Conservation (phyloP, 2,888 invertebrate species). For the Drosophila niveifrons region DNA sequence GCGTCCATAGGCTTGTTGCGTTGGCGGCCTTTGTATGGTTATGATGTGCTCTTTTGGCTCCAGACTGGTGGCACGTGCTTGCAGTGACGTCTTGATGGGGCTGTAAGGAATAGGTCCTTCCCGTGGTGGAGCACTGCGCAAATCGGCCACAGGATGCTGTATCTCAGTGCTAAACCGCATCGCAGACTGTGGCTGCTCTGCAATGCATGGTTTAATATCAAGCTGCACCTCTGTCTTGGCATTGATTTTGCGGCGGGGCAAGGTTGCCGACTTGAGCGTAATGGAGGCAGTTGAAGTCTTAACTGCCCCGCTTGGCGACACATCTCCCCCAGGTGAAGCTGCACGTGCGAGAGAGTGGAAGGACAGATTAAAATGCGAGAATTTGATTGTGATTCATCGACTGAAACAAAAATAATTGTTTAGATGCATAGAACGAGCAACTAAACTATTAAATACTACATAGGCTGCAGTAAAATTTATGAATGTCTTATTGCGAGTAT, state of each 20-base stretch:
- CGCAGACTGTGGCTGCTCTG: constrained; percentile 77
- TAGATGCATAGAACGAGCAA: constrained; percentile 33
- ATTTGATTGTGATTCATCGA: neutral
- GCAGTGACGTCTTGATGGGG: constrained; percentile 79
- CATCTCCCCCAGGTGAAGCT: constrained; percentile 78
- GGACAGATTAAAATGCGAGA: neutral
- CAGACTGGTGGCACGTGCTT: constrained; percentile 87
- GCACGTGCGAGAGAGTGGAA: neutral
- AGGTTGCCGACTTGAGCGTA: constrained; percentile 89
- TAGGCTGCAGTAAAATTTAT: neutral
- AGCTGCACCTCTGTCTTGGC: constrained; percentile 89
- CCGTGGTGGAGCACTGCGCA: constrained; percentile 85
- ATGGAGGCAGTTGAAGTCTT: constrained; percentile 89
- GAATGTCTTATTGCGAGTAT: neutral
- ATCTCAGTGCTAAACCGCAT: constrained; percentile 88
- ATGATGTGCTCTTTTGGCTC: constrained; percentile 90
- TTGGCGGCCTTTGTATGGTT: constrained; percentile 87
- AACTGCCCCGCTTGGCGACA: constrained; percentile 73
- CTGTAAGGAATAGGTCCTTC: constrained; percentile 84
- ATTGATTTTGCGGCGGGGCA: constrained; percentile 89
- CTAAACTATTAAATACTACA: neutral
- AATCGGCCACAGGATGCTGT: constrained; percentile 87
- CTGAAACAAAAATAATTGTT: constrained; percentile 40
- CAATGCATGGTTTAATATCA: constrained; percentile 86
- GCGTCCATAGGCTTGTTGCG: constrained; percentile 82